Conservation (phyloP, 2,888 invertebrate species). For the Chorisops tibialis region DNA sequence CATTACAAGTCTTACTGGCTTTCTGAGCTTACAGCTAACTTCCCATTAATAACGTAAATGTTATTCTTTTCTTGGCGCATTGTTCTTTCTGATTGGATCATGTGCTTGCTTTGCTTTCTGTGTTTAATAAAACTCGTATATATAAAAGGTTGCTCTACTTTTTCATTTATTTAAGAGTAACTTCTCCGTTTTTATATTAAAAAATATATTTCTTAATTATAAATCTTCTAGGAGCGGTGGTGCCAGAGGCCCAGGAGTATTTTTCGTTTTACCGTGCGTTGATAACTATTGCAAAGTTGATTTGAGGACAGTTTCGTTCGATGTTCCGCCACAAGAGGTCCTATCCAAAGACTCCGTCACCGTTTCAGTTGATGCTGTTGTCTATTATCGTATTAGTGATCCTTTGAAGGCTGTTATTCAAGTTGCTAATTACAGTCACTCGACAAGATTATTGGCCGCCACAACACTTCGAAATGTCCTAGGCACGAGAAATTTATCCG, state of each 20-base stretch:
- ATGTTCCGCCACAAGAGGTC: conserved; percentile 95
- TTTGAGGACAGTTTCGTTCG: conserved; percentile 88
- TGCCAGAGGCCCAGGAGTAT: conserved; percentile 82
- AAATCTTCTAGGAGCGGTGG: conserved; percentile 56
- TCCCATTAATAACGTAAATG: no score
- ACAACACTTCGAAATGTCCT: conserved; percentile 86
- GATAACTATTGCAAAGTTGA: conserved; percentile 92
- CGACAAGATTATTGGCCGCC: conserved; percentile 76
- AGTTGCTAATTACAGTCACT: conserved; percentile 77
- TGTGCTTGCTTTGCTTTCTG: no score
- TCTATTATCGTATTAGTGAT: conserved; percentile 78
- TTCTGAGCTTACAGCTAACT: no score
- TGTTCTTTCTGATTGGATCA: no score
- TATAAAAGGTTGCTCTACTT: neutral
- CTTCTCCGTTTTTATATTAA: neutral
- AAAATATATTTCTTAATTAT: neutral
- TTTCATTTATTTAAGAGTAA: neutral
- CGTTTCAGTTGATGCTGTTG: conserved; percentile 88
- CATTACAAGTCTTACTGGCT: no score
- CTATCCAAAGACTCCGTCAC: conserved; percentile 93
- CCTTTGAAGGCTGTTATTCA: conserved; percentile 71
- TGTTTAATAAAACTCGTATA: neutral
- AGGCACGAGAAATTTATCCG: conserved; percentile 87
- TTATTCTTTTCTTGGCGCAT: no score
- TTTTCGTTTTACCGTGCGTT: conserved; percentile 91